Conservation (phyloP, 1,140 invertebrate genomes). For the Drosophila eugracilis region DNA sequence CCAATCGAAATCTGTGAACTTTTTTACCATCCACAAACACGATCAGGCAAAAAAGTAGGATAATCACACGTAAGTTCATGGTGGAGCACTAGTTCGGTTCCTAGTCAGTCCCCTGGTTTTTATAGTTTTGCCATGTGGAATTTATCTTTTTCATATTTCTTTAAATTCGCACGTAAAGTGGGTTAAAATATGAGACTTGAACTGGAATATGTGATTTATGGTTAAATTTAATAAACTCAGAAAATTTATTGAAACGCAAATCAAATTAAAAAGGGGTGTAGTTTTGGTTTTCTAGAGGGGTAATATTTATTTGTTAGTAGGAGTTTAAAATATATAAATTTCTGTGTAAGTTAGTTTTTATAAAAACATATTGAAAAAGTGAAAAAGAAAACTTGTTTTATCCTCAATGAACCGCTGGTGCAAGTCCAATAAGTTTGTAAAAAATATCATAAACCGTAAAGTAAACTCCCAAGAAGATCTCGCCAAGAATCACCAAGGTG, state of each 20-base stretch:
- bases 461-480: conserved; percentile 45
- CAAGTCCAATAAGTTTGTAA: conserved; percentile 47
- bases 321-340: not conserved
- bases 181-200: not conserved
- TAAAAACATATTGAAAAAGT: too few species aligned
- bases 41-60: conserved; percentile 15
- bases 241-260: conserved; percentile 12
- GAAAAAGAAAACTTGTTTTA: too few species aligned
- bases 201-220: conserved; percentile 28
- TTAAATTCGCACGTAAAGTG: conserved; percentile 30
- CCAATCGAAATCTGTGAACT: conserved; percentile 9
- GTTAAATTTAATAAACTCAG: too few species aligned
- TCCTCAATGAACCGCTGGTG: conserved; percentile 29
- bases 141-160: conserved; percentile 4
- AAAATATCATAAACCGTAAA: conserved; percentile 48
- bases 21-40: not conserved
- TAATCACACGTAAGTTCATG: conserved; percentile 22
- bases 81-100: conserved; percentile 1
- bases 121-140: conserved; percentile 7
- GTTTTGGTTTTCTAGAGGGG: not conserved
- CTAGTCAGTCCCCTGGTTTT: not conserved
- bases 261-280: not conserved
- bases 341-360: too few species aligned
- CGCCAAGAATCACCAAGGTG: conserved; percentile 47
- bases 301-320: not conserved